phyloP scores from a whole-genome alignment of 2,888 invertebrate genomes.

The Smittia sp. region DNA sequence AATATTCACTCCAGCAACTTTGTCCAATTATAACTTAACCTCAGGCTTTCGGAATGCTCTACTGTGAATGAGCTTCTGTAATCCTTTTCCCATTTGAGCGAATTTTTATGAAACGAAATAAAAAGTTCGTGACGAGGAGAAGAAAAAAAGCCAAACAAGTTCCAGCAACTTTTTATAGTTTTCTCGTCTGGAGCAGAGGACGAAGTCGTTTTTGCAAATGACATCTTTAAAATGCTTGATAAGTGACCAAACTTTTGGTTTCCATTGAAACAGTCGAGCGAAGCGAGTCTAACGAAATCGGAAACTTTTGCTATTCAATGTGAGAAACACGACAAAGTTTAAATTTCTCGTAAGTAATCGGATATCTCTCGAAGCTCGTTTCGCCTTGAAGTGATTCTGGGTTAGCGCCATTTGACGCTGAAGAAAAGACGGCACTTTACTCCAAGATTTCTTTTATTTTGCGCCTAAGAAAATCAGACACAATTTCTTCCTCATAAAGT shows the following conservation, averaged over 20 bases:
- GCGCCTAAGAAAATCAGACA: not conserved
- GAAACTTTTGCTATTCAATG: not conserved
- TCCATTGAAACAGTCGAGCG: not conserved
- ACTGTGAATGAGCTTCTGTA: not conserved
- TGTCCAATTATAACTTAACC: conserved; percentile 15
- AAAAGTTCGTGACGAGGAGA: not conserved
- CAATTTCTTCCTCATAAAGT: not conserved
- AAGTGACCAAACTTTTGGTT: conserved; percentile 10
- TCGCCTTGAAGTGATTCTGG: conserved; percentile 16
- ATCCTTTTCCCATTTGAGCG: not conserved
- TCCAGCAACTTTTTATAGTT: not conserved
- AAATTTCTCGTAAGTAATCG: conserved; percentile 33
- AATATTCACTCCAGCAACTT: not conserved
- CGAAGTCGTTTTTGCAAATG: conserved; percentile 1
- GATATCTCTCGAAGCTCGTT: conserved; percentile 22
- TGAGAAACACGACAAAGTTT: not conserved
- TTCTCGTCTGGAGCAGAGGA: not conserved
- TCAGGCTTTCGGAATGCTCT: not conserved
- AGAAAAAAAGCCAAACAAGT: not conserved
- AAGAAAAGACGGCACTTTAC: conserved; percentile 31
- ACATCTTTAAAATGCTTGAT: conserved; percentile 11
- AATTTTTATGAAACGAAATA: not conserved
- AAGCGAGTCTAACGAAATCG: not conserved
- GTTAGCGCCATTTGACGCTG: conserved; percentile 30
- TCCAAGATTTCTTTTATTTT: not conserved